Evolutionary conservation across 2,888 invertebrate genomes (phyloP).

Genomic region (Acrobasis consociella): DNA sequence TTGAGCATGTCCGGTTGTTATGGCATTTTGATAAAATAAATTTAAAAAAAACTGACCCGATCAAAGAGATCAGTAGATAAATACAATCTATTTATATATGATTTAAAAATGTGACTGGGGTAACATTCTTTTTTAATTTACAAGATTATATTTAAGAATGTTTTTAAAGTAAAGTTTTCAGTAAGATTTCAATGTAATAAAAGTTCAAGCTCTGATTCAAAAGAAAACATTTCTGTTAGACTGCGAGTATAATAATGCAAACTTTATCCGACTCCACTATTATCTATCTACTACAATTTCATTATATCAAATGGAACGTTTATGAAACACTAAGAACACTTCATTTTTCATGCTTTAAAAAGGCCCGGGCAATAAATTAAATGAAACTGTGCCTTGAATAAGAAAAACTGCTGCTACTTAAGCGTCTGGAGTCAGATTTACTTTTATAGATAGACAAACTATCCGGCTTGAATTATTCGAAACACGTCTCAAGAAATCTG

Average conservation of each 20-base stretch:
- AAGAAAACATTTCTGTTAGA: background rate
- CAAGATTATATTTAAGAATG: too few species aligned
- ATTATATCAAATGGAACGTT: constrained; percentile 12
- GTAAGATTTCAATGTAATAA: too few species aligned
- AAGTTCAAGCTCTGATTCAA: background rate
- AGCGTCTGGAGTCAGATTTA: background rate
- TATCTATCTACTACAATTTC: constrained; percentile 6
- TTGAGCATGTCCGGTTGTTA: too few species aligned
- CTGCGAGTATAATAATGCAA: background rate
- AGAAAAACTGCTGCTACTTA: constrained; percentile 16
- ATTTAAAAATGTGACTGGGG: too few species aligned
- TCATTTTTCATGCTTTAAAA: constrained; percentile 16
- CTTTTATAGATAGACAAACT: constrained; percentile 1
- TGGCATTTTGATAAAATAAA: too few species aligned
- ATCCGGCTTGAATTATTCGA: background rate
- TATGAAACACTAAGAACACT: constrained; percentile 11
- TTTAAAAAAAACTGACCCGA: too few species aligned
- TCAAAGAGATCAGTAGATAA: too few species aligned
- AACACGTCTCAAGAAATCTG: background rate
- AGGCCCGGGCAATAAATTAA: constrained; percentile 11
- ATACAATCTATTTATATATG: too few species aligned
- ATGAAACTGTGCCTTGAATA: constrained; percentile 16
- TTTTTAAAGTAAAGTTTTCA: too few species aligned
- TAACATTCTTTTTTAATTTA: too few species aligned
- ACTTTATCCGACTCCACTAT: background rate